Conservation (phyloP, 2,888 invertebrate species). For the Philaethria dido region DNA sequence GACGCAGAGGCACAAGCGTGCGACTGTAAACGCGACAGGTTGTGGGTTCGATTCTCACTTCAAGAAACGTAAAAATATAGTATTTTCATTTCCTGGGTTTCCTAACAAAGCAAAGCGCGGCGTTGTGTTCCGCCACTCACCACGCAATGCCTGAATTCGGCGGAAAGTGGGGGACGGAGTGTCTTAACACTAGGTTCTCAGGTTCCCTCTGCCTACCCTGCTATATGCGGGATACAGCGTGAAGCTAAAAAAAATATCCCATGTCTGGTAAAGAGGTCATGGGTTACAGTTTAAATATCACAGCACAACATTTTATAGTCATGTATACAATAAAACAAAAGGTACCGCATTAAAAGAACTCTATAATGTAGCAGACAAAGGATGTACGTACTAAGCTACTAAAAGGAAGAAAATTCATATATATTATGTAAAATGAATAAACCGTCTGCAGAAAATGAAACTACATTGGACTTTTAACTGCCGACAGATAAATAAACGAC, state of each 20-base stretch:
- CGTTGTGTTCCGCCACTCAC: too few species aligned
- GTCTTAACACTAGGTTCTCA: too few species aligned
- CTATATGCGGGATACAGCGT: too few species aligned
- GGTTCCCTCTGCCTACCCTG: too few species aligned
- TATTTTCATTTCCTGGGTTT: too few species aligned
- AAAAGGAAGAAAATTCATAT: conserved; percentile 25
- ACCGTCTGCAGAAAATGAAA: conserved; percentile 15
- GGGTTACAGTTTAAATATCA: background rate
- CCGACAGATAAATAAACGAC: conserved; percentile 13
- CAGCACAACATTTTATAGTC: background rate
- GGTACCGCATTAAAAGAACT: conserved; percentile 12
- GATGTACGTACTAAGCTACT: conserved; percentile 26
- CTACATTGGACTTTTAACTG: conserved; percentile 13
- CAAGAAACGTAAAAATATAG: too few species aligned
- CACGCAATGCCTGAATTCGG: too few species aligned
- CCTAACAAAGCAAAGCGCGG: too few species aligned
- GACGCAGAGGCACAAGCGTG: too few species aligned
- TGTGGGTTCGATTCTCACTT: too few species aligned
- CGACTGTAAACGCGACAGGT: too few species aligned
- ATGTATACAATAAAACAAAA: conserved; percentile 17
- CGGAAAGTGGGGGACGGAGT: too few species aligned
- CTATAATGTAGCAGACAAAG: conserved; percentile 31
- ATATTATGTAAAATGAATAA: conserved; percentile 7
- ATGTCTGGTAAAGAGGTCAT: background rate
- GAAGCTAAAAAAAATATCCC: background rate